Evolutionary conservation across 2,888 invertebrate genomes (phyloP), one percentile per base, ranked within the genome.

Genomic region (Serrognathus titanus): DNA sequence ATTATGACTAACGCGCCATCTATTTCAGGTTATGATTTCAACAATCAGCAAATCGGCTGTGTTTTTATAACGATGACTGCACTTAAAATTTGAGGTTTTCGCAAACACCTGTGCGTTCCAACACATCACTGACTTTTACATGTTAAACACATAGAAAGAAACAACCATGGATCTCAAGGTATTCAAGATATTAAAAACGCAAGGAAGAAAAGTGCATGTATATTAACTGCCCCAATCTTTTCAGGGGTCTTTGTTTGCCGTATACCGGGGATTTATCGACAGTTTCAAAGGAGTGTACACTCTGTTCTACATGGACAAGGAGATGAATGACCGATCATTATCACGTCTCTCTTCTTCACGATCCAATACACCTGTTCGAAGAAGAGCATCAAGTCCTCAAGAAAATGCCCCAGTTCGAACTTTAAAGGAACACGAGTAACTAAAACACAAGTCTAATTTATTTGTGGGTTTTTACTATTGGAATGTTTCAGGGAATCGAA

Each of bases 231-330:
- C 45, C 11, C 50, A 56, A 58, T 59, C 61, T 69, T 81, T 83
- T 66, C 78, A 89, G 89, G 83, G 82, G 73, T 83, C 87, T 73
- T 75, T 83, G 57, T 78, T 82, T 69, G 86, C 88, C 55, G 78
- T 88, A 66, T 81, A 85, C 66, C 84, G 85, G 74, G 93, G 93
- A 5, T 80, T 90, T 60, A 82, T 85, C 71, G 92, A 93, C 76
- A 92, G 92, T 75, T 81, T 92, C 63, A 85, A 85, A 69, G 93
- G 93, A 62, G 86, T 88, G 68, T 80, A 86, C 12, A 85, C 89
- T 54, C 81, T 92, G 63, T 85, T 90, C 71, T 87, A 87, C 74
- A 82, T 92, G 76, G 92, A 92, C 77, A 88, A 86, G 72, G 88
- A 88, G 79, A 87, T 90, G 58, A 87, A 88, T 71, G 83, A 88